These are phyloP conservation scores for Micoletzkya japonica DNA, from an alignment of 2,888 invertebrate species.

Conservation along the genomic window DNA sequence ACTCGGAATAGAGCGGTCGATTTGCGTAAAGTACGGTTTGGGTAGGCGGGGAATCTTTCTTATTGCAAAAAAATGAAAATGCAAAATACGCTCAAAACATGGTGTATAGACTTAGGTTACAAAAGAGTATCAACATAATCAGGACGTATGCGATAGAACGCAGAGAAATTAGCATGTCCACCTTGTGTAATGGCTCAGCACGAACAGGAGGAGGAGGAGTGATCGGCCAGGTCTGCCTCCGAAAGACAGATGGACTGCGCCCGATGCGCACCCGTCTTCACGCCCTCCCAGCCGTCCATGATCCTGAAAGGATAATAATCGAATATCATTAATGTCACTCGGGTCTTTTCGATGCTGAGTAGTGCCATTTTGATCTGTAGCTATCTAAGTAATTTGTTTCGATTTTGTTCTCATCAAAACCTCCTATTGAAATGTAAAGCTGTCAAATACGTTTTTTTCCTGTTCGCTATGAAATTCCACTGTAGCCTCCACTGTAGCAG, in stretches of 20 bases:
- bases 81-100: not conserved
- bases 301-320: conserved; percentile 33
- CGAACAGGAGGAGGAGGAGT: conserved; percentile 36
- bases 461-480: not conserved
- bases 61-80: not conserved
- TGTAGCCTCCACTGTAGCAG: not conserved
- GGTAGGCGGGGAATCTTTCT: too few species aligned
- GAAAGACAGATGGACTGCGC: conserved; percentile 57
- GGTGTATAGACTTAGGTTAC: not conserved
- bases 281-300: conserved; percentile 61
- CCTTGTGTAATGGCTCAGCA: too few species aligned
- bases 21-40: too few species aligned
- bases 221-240: conserved; percentile 42
- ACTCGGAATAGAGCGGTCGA: too few species aligned
- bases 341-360: not conserved
- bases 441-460: too few species aligned
- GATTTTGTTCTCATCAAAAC: not conserved
- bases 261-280: conserved; percentile 53
- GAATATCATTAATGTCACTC: not conserved
- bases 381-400: not conserved
- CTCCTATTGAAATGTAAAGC: not conserved
- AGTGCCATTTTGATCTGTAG: not conserved
- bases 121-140: too few species aligned
- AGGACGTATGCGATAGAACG: too few species aligned
- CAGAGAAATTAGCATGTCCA: too few species aligned